These are phyloP conservation scores for Tetropium fuscum DNA, from an alignment of 2,888 invertebrate species.

Conservation along the genomic window DNA sequence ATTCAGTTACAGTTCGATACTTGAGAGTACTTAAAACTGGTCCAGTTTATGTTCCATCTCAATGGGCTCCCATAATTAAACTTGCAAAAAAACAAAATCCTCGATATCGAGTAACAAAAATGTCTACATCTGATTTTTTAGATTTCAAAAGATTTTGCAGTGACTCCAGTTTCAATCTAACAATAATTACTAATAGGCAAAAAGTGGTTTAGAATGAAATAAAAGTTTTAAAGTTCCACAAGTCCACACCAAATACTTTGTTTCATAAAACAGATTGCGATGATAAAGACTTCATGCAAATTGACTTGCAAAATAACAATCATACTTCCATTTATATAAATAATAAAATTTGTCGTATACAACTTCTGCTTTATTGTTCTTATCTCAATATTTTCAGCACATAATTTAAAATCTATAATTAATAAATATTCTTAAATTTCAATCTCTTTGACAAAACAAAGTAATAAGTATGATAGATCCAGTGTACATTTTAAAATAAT, in stretches of 20 bases:
- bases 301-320: not conserved
- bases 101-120: constrained; percentile 18
- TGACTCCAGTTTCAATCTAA: not conserved
- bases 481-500: no score
- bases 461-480: no score
- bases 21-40: constrained; percentile 23
- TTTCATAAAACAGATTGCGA: not conserved
- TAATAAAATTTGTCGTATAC: no score
- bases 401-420: no score
- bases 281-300: not conserved
- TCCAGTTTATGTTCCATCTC: constrained; percentile 20
- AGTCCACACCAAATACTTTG: not conserved
- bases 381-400: no score
- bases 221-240: not conserved
- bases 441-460: no score
- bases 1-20: no score
- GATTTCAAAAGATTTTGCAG: constrained; percentile 16
- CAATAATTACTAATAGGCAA: not conserved
- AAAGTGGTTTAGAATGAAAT: not conserved
- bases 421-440: no score
- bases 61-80: constrained; percentile 4
- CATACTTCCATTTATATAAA: no score
- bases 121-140: constrained; percentile 17
- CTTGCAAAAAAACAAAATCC: constrained; percentile 14
- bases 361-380: no score